phyloP scores from a whole-genome alignment of 2,113 vertebrate genomes.

The Atherinomorus stipes region DNA sequence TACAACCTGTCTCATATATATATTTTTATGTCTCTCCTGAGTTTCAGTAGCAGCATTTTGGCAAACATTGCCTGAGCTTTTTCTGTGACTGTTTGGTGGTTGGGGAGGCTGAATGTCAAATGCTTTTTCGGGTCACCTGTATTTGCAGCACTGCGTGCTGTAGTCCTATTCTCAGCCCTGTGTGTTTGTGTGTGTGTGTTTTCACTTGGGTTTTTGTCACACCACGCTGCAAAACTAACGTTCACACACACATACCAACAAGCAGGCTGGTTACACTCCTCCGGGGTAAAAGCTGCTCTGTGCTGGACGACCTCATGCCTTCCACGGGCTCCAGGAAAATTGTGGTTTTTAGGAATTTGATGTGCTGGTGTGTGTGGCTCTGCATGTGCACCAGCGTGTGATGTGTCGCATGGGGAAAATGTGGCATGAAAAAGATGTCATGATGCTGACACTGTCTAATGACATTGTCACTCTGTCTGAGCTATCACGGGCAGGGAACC shows the following conservation, averaged over 20 bases:
- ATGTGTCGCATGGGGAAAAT: conserved; percentile 25
- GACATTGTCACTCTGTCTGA: conserved; percentile 38
- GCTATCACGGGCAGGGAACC: conserved; percentile 23
- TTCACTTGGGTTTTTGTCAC: conserved; percentile 20
- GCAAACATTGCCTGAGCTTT: conserved; percentile 7
- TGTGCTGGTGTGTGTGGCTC: conserved; percentile 2
- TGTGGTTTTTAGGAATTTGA: conserved; percentile 47
- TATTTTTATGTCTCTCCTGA: conserved; percentile 26
- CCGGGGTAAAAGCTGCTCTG: conserved; percentile 37
- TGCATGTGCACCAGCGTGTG: conserved; percentile 17
- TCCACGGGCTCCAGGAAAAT: conserved; percentile 51
- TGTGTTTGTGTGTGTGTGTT: conserved; percentile 23
- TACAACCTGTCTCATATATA: conserved; percentile 42
- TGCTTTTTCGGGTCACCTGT: conserved; percentile 44
- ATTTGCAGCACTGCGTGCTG: not conserved
- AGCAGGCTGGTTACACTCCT: conserved; percentile 49
- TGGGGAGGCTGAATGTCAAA: conserved; percentile 47
- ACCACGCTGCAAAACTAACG: not conserved
- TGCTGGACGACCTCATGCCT: conserved; percentile 39
- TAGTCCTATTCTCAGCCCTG: conserved; percentile 17
- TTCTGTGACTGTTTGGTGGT: conserved; percentile 27
- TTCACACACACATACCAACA: conserved; percentile 16
- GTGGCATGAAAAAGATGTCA: conserved; percentile 39
- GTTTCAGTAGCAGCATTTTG: conserved; percentile 45
- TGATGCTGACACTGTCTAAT: conserved; percentile 46